Base-by-base conservation (phyloP, 2,888 invertebrate species). In the Ectobius pallidus region DNA sequence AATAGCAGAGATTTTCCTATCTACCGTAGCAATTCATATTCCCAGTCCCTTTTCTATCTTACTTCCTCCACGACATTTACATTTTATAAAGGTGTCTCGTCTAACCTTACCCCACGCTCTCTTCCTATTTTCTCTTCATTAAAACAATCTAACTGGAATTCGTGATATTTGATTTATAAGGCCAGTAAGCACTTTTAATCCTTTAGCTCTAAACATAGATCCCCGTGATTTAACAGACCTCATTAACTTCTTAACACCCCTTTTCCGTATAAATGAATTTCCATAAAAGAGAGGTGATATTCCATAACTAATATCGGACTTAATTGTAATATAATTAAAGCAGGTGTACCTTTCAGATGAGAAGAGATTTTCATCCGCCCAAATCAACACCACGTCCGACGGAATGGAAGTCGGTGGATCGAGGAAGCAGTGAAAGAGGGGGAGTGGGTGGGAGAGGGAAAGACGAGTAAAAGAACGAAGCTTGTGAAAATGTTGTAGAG, bases 241-340 rank as follows among this genome's bases (percentile, higher is more conserved):
- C 58, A 30, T 58, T 58, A 58, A 30, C 58, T 25, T 9, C 30
- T 58, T n/a, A 30, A 58, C 58, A 30, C 30, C 52, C 52, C 2
- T 30, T 34, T 34, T 11, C 7, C 27, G 16, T 58, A 7, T 58
- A 58, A 30, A 58, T 58, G 30, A 16, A 58, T 25, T 58, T 58
- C 58, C n/a, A 58, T 58, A 65, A 44, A 46, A 32, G 65, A 22
- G 25, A 25, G 55, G 30, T 34, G 65, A 65, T 46, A 44, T 46
- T 42, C 42, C 65, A 30, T 65, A 65, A 65, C 65, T 65, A 65
- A 65, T 65, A 65, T 46, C 46, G 65, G 44, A 7, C 46, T 65
- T 65, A 65, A 46, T 65, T 44, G 65, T 65, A 46, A 65, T 46
- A 65, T 65, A 65, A 65, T 65, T 65, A 65, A 65, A 65, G 46